These are phyloP conservation scores for Caranx melampygus DNA, from an alignment of 2,113 vertebrate species.

Conservation along the genomic window DNA sequence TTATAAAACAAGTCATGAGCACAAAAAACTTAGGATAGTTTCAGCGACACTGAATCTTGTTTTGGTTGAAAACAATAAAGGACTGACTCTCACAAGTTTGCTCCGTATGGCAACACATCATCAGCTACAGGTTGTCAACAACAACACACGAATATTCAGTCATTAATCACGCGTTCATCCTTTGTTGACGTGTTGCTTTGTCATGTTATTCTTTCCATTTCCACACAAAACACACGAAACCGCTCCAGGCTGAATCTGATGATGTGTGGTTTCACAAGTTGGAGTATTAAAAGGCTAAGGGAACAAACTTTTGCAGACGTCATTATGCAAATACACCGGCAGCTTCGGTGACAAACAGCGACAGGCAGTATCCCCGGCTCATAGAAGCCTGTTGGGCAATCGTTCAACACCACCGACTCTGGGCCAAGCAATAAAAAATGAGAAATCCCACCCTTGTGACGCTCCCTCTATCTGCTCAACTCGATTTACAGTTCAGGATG, in stretches of 20 bases:
- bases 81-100: too few relatives aligned
- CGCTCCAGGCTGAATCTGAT: neutral
- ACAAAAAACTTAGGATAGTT: neutral
- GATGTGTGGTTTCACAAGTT: neutral
- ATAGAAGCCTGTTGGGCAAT: neutral
- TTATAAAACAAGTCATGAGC: neutral
- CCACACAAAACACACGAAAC: neutral
- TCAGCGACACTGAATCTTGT: too few relatives aligned
- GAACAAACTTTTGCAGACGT: too few relatives aligned
- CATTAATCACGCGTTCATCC: neutral
- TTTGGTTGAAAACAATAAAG: too few relatives aligned
- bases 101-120: too few relatives aligned
- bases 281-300: too few relatives aligned
- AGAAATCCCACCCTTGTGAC: neutral
- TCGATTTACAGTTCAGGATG: conserved; percentile 13
- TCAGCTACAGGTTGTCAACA: too few relatives aligned
- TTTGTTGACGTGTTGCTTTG: neutral
- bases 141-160: neutral
- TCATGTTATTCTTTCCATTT: conserved; percentile 2
- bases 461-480: neutral
- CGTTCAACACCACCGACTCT: neutral
- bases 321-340: neutral
- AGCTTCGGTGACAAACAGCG: neutral
- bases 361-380: neutral
- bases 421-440: neutral